Percentiles rank a stretch among this genome's conserved stretches.
These are phyloP conservation scores for Melospiza georgiana DNA, from an alignment of 2,113 vertebrate genomes.

Conservation along the genomic window DNA sequence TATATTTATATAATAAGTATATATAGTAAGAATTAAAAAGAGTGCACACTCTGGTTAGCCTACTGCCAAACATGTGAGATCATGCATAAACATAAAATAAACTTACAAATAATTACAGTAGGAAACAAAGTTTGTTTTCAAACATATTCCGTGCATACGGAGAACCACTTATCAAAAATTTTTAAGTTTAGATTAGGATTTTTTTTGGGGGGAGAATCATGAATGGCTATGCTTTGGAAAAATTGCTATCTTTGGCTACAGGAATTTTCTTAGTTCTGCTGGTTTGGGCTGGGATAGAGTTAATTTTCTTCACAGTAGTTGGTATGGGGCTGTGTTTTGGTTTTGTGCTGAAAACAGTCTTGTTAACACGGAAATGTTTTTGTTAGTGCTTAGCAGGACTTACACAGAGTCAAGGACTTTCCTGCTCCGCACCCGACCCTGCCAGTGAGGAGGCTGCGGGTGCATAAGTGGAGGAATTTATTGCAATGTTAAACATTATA, in stretches of 20 bases:
- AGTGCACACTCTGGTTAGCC: background rate
- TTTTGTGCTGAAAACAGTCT: background rate
- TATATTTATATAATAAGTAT: background rate
- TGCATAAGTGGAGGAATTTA: background rate
- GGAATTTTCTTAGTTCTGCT: background rate
- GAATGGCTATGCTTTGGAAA: background rate
- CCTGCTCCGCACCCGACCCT: background rate
- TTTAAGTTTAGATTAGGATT: background rate
- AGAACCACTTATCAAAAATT: background rate
- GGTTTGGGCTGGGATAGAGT: background rate
- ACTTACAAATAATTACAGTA: background rate
- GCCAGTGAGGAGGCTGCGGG: background rate
- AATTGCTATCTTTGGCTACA: background rate
- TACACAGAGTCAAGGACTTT: background rate
- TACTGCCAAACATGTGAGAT: background rate
- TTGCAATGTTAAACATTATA: background rate
- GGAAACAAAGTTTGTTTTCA: background rate
- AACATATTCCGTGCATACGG: background rate
- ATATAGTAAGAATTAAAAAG: background rate
- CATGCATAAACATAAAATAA: background rate
- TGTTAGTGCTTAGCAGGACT: background rate
- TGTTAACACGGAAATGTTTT: background rate
- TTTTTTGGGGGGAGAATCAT: background rate
- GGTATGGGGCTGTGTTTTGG: background rate
- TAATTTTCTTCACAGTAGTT: background rate